A percentile compares a stretch with the other conserved stretches of the same genome.
Evolutionary conservation across 1,140 invertebrate genomes (phyloP).

Genomic region (Cherax quadricarinatus): DNA sequence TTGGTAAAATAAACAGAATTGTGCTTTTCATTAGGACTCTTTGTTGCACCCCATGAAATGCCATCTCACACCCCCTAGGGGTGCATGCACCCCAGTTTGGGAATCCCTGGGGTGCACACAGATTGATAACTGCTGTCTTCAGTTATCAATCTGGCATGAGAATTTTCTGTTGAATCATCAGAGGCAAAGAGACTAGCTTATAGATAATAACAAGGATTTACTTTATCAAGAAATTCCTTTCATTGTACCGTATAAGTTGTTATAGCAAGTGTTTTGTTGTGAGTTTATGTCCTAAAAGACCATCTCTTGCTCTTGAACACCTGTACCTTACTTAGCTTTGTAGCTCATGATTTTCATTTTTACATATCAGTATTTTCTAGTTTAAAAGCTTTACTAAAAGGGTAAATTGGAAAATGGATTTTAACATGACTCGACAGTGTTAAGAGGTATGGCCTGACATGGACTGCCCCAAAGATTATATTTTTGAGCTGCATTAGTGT

Average conservation of each 20-base stretch:
- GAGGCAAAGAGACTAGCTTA: no score
- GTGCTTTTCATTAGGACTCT: no score
- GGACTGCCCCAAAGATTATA: constrained; percentile 63
- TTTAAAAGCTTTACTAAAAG: neutral
- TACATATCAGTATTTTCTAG: constrained; percentile 54
- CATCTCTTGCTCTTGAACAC: neutral
- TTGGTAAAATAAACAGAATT: no score
- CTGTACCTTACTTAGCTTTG: neutral
- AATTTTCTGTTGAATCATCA: no score
- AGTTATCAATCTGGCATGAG: no score
- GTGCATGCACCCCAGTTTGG: no score
- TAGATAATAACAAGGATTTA: no score
- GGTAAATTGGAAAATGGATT: constrained; percentile 24
- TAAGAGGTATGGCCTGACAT: constrained; percentile 53
- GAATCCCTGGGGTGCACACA: no score
- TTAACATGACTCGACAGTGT: constrained; percentile 52
- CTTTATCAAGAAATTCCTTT: neutral
- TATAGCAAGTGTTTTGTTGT: neutral
- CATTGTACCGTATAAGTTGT: neutral
- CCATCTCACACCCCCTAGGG: no score
- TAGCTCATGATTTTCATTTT: constrained; percentile 35
- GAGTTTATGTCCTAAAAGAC: neutral
- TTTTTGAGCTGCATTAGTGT: constrained; percentile 68
- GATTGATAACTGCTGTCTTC: no score
- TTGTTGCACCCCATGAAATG: no score